Base-by-base conservation (phyloP, 1,140 invertebrate species). In the Cotesia chilonis region DNA sequence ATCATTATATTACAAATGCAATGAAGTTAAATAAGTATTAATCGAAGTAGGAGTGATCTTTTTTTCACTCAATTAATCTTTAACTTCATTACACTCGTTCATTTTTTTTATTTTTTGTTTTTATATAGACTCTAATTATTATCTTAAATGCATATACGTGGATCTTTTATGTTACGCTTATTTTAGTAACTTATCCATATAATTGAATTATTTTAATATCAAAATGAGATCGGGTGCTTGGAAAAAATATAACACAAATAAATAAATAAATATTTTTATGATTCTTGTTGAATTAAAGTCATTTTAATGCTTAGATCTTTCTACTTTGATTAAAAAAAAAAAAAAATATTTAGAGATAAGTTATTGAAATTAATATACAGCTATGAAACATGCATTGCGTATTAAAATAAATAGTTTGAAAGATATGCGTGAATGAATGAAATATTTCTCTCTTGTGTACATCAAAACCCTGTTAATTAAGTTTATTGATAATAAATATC, bases 401-500 rank as follows among this genome's bases (percentile, higher is more conserved):
- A 81, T 75, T 83, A 71, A 59, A 73, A 81, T 84, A 79, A 76
- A 78, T 70, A 85, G 80, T 20, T 61, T 47, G 17, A 51, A 47
- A 71, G 20, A 76, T 76, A 80, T 84, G 82, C 83, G 79, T 78
- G 82, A 83, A 84, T 76, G 77, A 83, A 82, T 80, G 83, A 75
- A 82, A 81, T 81, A 81, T 73, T 83, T 82, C 74, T 80, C 77
- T 86, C 77, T 86, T 83, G 83, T 83, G 81, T 87, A 84, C 84
- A 87, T 83, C 86, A 85, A 85, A 78, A 82, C 82, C 82, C 83
- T 87, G 85, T 87, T 86, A 84, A 86, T 85, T 87, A 86, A 85
- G 84, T 86, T 87, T 87, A 87, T 83, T 82, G 79, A 86, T 85
- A 87, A 87, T 87, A 87, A 87, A 87, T 83, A 85, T 85, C 85